Base-by-base conservation (phyloP, 2,888 invertebrate species). In the Chromoteleia sp. region DNA sequence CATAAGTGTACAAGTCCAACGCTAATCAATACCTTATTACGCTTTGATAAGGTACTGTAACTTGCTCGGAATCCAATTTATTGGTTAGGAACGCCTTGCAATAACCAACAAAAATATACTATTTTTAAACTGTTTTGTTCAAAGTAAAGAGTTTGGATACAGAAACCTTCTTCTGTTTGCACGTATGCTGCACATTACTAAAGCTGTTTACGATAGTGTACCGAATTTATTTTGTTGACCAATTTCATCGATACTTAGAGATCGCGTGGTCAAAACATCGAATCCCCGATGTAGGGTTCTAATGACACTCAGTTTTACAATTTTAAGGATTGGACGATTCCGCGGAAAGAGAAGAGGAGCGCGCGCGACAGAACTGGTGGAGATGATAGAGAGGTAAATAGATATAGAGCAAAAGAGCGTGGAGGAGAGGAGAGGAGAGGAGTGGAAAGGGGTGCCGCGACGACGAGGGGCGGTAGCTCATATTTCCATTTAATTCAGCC, bases 401-500 rank as follows among this genome's bases (percentile, higher is more conserved):
- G 75, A 63, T 59, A 63, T 48, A 45, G 41, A 65, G 54, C 2
- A 43, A 14, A 30, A 39, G 56, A 61, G 59, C 25, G 29, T 19
- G 43, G 45, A 7, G 43, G 65, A 33, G 33, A 14, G 30, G 56
- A 39, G 50, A 8, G 10, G 56, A 36, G 30, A 17, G 25, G 21
- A 63, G 67, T 54, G 39, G 41, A 41, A 19, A 65, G 61, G 65
- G 58, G 45, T 10, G 33, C 14, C 30, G 58, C 58, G 48, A 56
- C 58, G 48, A 56, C 59, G 59, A 71, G 71, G 71, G 76, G 73
- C 59, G 81, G 81, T 75, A 71, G 76, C 76, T 81, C 76, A 76
- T 82, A 78, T 82, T 82, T 74, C 61, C 77, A 73, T 80, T 76
- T 84, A 84, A 84, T 86, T 86, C 85, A 85, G 82, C 84, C 84